Evolutionary conservation across 2,888 invertebrate species (phyloP), one percentile per base, ranked within the genome.

Genomic region (Hylaea fasciaria): DNA sequence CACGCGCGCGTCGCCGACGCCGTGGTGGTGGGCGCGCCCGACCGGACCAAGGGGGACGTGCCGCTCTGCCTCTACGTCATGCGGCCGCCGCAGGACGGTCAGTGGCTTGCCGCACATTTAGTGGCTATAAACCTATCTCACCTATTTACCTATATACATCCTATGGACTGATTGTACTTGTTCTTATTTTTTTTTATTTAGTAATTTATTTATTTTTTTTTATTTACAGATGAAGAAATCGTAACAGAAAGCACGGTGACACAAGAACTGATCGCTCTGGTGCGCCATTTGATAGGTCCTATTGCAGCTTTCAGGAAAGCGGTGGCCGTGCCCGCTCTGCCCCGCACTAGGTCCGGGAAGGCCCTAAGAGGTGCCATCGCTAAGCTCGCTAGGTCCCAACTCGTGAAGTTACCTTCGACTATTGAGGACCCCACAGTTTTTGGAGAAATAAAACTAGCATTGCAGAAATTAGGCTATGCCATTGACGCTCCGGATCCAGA

Each of bases 11-110:
- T 98, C 0, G 95, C 95, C 0, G 98, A 98, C 77, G 96, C 96
- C 0, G 96, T 97, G 0, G 98, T 98, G 0, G 95, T 98, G 11
- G 98, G 98, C 0, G 97, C 98, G 0, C 97, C 97, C 0, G 98
- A 98, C 79, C 83, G 94, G 0, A 96, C 97, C 0, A 98, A 98
- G 80, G 98, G 98, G 14, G 97, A 98, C 81, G 95, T 98, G 14
- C 98, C 98, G 0, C 87, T 98, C 1, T 98, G 98, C 67, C 90
- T 98, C 0, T 98, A 96, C 77, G 96, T 98, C 1, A 94, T 95
- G 80, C 95, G 94, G 74, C 94, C 94, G 69, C 91, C 91, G 0
- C 87, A 85, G 59, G 91, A 91, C 70, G 81, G 91, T 91, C 40
- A 71, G 93, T 94, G 93, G 39, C 37, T 44, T 43, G 32, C 53